Base-by-base conservation (phyloP, 2,888 invertebrate genomes). In the Thera britannica region DNA sequence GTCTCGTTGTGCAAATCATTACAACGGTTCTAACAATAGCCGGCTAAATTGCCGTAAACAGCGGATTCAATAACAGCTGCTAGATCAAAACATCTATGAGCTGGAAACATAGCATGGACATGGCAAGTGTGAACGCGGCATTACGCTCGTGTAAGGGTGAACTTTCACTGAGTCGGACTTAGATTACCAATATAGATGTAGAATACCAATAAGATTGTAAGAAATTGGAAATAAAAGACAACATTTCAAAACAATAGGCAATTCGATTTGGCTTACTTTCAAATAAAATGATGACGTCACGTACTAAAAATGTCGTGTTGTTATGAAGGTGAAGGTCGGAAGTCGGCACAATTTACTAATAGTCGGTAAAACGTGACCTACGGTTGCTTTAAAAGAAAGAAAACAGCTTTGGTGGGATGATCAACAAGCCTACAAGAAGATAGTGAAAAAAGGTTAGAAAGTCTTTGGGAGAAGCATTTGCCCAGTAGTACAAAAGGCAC, bases 241-340 rank as follows among this genome's bases (percentile, higher is more conserved):
- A 62, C 60, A 65, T 65, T 60, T 41, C 66, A 63, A 62, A 69
- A 52, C 52, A 70, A 70, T 70, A 70, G 63, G 69, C 62, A 51
- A 60, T 58, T 59, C 54, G 38, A 63, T 66, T 70, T 70, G 69
- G 69, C 69, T 38, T 52, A 63, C 66, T 66, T 66, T 70, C 69
- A 70, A 70, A 70, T 60, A 60, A 63, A 65, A 59, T 56, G 34
- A 48, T 70, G 62, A 48, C 66, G 66, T 63, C 66, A 70, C 62
- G 34, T 52, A 52, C 36, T 49, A 62, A 61, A 36, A 52, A 35
- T 60, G 55, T 56, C 51, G 34, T 61, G 34, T 57, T 44, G 44
- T 58, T 48, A 48, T 11, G 66, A 70, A 70, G 69, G 69, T 60
- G 62, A 70, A 70, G 69, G 69, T 34, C 63, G 63, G 7, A 65